Percentiles rank a stretch among this genome's conserved stretches.
phyloP scores from a whole-genome alignment of 2,113 vertebrate species.

The Zingel zingel region DNA sequence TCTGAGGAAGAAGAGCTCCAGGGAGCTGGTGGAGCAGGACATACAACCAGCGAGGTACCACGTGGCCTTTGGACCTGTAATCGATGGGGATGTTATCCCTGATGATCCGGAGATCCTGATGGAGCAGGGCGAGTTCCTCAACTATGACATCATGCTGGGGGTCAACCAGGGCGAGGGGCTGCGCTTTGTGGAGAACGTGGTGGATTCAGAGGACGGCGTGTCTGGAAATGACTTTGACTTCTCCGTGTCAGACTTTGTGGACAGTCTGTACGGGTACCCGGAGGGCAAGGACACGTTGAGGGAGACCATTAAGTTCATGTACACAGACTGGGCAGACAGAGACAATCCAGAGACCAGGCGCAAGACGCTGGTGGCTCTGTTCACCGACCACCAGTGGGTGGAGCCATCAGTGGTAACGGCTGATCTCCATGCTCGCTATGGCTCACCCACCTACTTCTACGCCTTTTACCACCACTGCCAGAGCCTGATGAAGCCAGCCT shows the following conservation, averaged over 20 bases:
- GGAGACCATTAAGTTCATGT: slow-evolving; percentile 99
- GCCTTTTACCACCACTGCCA: slow-evolving; percentile 99
- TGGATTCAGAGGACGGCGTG: slow-evolving; percentile 97
- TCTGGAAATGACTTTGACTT: slow-evolving; percentile 99
- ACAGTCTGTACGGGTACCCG: slow-evolving; percentile 97
- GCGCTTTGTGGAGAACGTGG: slow-evolving; percentile 97
- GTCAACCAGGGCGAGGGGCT: slow-evolving; percentile 99
- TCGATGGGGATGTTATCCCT: slow-evolving; percentile 97
- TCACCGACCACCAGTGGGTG: slow-evolving; percentile 99
- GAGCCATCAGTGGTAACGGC: slow-evolving; percentile 97
- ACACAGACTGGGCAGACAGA: slow-evolving; percentile 98
- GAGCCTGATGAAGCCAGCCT: slow-evolving; percentile 98
- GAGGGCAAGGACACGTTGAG: slow-evolving; percentile 98
- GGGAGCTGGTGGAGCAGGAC: slow-evolving; percentile 98
- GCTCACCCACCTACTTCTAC: slow-evolving; percentile 98
- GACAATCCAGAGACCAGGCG: slow-evolving; percentile 97
- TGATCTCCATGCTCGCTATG: slow-evolving; percentile 96
- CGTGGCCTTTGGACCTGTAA: slow-evolving; percentile 97
- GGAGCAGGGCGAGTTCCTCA: slow-evolving; percentile 99
- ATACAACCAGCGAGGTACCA: slow-evolving; percentile 98
- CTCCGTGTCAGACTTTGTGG: slow-evolving; percentile 98
- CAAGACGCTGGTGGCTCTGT: slow-evolving; percentile 97
- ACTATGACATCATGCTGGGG: slow-evolving; percentile 99
- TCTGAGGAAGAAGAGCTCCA: slow-evolving; percentile 95
- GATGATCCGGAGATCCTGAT: slow-evolving; percentile 99